phyloP scores from a whole-genome alignment of 2,888 invertebrate genomes.

The Zelleria hepariella region DNA sequence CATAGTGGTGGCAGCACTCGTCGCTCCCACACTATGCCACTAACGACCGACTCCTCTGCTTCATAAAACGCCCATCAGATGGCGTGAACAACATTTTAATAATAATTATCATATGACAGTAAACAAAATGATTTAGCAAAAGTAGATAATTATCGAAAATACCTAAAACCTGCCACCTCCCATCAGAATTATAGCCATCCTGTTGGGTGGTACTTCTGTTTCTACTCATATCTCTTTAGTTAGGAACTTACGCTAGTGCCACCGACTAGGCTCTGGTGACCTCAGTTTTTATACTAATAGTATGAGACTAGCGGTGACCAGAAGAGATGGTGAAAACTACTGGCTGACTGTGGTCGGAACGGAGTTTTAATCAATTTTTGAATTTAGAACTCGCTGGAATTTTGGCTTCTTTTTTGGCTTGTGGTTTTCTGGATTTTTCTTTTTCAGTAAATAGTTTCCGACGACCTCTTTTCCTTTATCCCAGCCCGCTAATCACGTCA shows the following conservation, averaged over 20 bases:
- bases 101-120: no score
- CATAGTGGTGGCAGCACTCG: no score
- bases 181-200: no score
- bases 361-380: conserved; percentile 55
- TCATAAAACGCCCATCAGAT: no score
- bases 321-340: not conserved
- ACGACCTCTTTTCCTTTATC: not conserved
- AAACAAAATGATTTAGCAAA: no score
- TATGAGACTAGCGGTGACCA: not conserved
- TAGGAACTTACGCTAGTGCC: not conserved
- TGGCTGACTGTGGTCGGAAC: not conserved
- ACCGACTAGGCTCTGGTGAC: not conserved
- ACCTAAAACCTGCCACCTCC: no score
- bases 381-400: conserved; percentile 34
- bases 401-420: not conserved
- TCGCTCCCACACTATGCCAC: no score
- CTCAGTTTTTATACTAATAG: not conserved
- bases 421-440: not conserved
- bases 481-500: no score
- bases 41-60: no score
- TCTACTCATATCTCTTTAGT: not conserved
- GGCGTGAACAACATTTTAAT: no score
- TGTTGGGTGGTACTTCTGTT: no score
- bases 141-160: no score
- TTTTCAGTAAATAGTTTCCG: not conserved